phyloP scores from a whole-genome alignment of 2,113 vertebrate species.

The Neoarius graeffei region DNA sequence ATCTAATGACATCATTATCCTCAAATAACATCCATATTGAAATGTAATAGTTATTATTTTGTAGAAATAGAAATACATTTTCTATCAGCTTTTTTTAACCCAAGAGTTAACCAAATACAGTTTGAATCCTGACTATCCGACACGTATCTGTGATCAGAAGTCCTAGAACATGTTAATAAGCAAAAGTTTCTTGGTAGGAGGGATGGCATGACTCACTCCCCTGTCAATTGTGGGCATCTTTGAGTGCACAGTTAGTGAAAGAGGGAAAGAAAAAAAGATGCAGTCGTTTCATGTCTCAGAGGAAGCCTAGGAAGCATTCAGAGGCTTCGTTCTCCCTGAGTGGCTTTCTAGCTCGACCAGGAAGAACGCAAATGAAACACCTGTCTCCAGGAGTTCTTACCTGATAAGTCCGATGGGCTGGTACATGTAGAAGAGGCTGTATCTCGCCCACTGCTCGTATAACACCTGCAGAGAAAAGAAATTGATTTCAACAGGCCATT shows the following conservation, averaged over 20 bases:
- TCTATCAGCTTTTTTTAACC: neutral
- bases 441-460: slow-evolving; percentile 94
- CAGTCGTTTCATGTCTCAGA: neutral
- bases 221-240: neutral
- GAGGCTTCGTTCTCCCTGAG: neutral
- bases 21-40: neutral
- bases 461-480: slow-evolving; percentile 78
- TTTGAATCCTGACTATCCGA: neutral
- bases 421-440: slow-evolving; percentile 94
- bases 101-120: neutral
- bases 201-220: neutral
- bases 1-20: neutral
- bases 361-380: neutral
- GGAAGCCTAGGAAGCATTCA: neutral
- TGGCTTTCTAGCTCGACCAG: neutral
- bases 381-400: slow-evolving; percentile 66
- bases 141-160: neutral
- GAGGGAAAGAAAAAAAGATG: neutral
- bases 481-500: slow-evolving; percentile 9
- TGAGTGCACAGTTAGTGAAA: neutral
- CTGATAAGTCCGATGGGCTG: slow-evolving; percentile 94
- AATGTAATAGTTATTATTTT: neutral
- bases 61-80: neutral
- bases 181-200: neutral
- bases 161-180: neutral